Evolutionary conservation across 2,888 invertebrate species (phyloP).

Genomic region (Phengaris arion): DNA sequence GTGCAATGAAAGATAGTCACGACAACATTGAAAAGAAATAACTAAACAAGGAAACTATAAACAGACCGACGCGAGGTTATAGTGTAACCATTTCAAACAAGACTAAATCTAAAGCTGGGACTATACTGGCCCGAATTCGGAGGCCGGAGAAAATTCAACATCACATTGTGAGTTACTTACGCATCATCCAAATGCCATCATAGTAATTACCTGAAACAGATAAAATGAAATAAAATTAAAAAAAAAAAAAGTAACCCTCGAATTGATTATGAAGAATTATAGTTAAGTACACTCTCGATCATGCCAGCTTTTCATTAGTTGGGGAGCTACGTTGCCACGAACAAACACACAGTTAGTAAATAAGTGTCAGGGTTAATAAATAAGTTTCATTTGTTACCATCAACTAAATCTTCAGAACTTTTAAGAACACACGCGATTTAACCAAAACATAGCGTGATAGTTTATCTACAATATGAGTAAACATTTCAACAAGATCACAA

Average conservation of each 20-base stretch:
- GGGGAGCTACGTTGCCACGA: no score
- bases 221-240: slow-evolving; percentile 30
- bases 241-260: no score
- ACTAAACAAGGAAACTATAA: not conserved
- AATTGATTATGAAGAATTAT: no score
- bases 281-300: no score
- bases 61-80: not conserved
- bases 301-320: no score
- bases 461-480: slow-evolving; percentile 22
- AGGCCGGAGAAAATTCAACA: no score
- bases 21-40: not conserved
- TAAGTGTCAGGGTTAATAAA: no score
- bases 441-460: slow-evolving; percentile 25
- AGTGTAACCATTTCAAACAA: no score
- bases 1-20: not conserved
- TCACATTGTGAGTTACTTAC: not conserved
- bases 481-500: slow-evolving; percentile 30
- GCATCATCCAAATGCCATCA: slow-evolving; percentile 33
- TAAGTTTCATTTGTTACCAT: slow-evolving; percentile 13
- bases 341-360: no score
- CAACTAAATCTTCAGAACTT: not conserved
- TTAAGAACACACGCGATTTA: not conserved
- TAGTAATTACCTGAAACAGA: slow-evolving; percentile 56
- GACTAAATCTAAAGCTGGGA: no score
- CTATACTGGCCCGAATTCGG: no score